These are phyloP conservation scores for Limenitis camilla DNA, from an alignment of 2,888 invertebrate genomes.

Conservation along the genomic window DNA sequence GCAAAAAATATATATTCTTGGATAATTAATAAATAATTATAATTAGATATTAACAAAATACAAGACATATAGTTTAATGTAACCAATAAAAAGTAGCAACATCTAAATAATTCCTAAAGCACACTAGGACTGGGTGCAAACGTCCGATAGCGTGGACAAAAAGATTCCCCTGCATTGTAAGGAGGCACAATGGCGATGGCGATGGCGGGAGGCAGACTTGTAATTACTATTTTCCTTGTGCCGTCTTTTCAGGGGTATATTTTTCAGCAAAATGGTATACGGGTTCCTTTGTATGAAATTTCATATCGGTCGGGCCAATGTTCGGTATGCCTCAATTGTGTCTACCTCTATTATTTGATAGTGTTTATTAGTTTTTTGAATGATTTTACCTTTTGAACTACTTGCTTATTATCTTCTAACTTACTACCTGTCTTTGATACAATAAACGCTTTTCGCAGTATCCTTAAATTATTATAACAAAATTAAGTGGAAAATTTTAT, in stretches of 20 bases:
- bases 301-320: constrained; percentile 39
- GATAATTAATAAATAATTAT: background rate
- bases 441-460: too few relatives aligned
- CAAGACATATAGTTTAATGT: constrained; percentile 5
- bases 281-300: constrained; percentile 45
- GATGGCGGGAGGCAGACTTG: constrained; percentile 54
- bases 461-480: too few relatives aligned
- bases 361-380: constrained; percentile 8
- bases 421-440: too few relatives aligned
- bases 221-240: constrained; percentile 72
- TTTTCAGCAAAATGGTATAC: constrained; percentile 64
- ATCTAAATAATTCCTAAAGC: constrained; percentile 50
- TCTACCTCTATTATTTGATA: constrained; percentile 17
- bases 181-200: constrained; percentile 48
- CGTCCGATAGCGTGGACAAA: constrained; percentile 69
- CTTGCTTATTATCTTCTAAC: background rate
- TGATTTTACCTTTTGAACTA: background rate
- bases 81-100: constrained; percentile 28
- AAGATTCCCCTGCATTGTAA: constrained; percentile 69
- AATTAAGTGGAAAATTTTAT: too few relatives aligned
- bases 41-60: background rate
- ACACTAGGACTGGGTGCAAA: constrained; percentile 65
- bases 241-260: constrained; percentile 63
- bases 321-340: constrained; percentile 26
- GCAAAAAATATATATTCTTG: background rate